Evolutionary conservation across 92 coral and sea anemone species (phyloP).

Genomic region (Phymanthus crucifer): DNA sequence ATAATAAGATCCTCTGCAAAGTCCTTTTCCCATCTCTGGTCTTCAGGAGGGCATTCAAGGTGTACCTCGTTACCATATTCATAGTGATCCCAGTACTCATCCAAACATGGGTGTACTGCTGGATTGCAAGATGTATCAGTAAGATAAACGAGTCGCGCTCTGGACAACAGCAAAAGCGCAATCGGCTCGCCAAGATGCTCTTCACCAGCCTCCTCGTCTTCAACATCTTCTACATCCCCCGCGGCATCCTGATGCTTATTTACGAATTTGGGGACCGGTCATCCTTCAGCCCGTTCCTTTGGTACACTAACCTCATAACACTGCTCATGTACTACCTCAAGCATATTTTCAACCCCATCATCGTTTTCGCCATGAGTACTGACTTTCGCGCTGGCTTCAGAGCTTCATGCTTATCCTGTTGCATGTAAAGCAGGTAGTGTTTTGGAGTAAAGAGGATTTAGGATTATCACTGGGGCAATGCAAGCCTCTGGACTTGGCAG

Average conservation of each 20-base stretch:
- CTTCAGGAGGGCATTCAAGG: slow-evolving; percentile 54
- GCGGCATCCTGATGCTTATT: slow-evolving; percentile 61
- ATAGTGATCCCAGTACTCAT: slow-evolving; percentile 52
- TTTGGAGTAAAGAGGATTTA: too few species aligned
- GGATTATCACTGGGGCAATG: too few species aligned
- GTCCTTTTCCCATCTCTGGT: slow-evolving; percentile 37
- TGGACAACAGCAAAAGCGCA: slow-evolving; percentile 33
- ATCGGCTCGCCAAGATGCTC: slow-evolving; percentile 68
- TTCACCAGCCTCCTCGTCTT: slow-evolving; percentile 61
- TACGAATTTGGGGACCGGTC: slow-evolving; percentile 36
- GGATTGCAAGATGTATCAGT: slow-evolving; percentile 51
- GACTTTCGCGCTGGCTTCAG: slow-evolving; percentile 57
- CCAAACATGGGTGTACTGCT: slow-evolving; percentile 64
- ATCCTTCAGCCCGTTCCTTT: slow-evolving; percentile 15
- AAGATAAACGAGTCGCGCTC: slow-evolving; percentile 43
- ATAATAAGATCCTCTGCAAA: slow-evolving; percentile 31
- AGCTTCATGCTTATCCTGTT: too few species aligned
- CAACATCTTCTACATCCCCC: slow-evolving; percentile 79
- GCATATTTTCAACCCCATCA: slow-evolving; percentile 70
- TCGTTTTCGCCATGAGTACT: slow-evolving; percentile 76
- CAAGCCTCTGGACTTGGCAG: too few species aligned
- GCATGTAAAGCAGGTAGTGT: too few species aligned
- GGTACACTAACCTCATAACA: slow-evolving; percentile 48
- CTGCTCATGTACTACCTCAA: slow-evolving; percentile 73
- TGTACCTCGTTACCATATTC: slow-evolving; percentile 55